Conservation (phyloP, 2,113 vertebrate genomes). For the Neopipo cinnamomea region DNA sequence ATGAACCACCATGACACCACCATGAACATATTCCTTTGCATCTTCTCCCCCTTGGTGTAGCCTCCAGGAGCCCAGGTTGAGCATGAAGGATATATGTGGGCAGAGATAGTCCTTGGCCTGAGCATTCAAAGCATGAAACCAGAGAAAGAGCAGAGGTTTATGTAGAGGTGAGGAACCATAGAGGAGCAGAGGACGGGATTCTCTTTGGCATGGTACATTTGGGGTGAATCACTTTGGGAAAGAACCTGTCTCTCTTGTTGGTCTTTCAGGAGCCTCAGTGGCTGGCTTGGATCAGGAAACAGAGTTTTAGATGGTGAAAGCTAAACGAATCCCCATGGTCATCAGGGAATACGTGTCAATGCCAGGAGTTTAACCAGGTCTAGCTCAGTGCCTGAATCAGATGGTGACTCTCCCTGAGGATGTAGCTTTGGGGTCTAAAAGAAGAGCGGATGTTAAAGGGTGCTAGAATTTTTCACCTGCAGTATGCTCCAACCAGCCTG, state of each 20-base stretch:
- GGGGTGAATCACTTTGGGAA: background rate
- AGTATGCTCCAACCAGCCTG: background rate
- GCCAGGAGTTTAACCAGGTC: background rate
- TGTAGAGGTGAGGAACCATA: background rate
- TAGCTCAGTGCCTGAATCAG: background rate
- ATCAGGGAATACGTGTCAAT: background rate
- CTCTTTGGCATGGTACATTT: background rate
- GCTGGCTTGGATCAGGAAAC: background rate
- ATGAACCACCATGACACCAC: background rate
- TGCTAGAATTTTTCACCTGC: background rate
- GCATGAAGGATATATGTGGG: background rate
- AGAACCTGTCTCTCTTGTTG: background rate
- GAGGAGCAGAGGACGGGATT: background rate
- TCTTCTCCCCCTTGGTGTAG: background rate
- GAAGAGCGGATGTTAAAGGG: background rate
- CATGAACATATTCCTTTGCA: background rate
- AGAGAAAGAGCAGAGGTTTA: background rate
- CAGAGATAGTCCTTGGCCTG: background rate
- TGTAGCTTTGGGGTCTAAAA: background rate
- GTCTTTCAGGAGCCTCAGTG: background rate
- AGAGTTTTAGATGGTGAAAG: background rate
- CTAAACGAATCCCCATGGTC: background rate
- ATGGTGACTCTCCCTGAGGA: background rate
- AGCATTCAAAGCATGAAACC: background rate
- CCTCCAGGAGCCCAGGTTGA: background rate